Evolutionary conservation across 1,140 invertebrate genomes (phyloP).

Genomic region (Vanessa tameamea): DNA sequence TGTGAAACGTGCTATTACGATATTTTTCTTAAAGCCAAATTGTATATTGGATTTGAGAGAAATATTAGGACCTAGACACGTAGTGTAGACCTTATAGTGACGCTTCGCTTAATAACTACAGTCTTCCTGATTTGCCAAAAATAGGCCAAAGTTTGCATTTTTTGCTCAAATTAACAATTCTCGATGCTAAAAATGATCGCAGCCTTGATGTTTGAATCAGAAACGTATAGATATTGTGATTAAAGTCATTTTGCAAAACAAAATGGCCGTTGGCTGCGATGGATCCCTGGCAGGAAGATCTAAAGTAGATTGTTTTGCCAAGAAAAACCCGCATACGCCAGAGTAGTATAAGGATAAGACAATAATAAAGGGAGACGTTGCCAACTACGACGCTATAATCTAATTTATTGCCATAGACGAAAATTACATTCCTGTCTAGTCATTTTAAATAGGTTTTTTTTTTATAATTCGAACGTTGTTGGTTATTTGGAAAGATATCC

Average conservation of each 20-base stretch:
- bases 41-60: constrained; percentile 46
- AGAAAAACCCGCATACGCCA: constrained; percentile 45
- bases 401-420: constrained; percentile 58
- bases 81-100: constrained; percentile 74
- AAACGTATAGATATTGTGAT: constrained; percentile 11
- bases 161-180: constrained; percentile 60
- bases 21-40: constrained; percentile 52
- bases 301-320: constrained; percentile 39
- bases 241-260: constrained; percentile 29
- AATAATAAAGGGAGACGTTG: constrained; percentile 70
- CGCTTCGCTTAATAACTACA: constrained; percentile 74
- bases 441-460: constrained; percentile 56
- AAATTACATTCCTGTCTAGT: constrained; percentile 77
- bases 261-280: constrained; percentile 34
- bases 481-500: constrained; percentile 47
- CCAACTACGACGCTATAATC: constrained; percentile 62
- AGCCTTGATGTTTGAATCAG: constrained; percentile 23
- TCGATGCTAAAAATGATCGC: constrained; percentile 36
- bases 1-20: constrained; percentile 76
- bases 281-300: constrained; percentile 26
- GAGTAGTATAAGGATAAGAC: constrained; percentile 72
- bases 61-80: constrained; percentile 68
- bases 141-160: constrained; percentile 64
- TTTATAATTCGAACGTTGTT: constrained; percentile 43
- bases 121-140: constrained; percentile 76